Evolutionary conservation across 2,113 vertebrate species (phyloP).

Genomic region (Vidua chalybeata): DNA sequence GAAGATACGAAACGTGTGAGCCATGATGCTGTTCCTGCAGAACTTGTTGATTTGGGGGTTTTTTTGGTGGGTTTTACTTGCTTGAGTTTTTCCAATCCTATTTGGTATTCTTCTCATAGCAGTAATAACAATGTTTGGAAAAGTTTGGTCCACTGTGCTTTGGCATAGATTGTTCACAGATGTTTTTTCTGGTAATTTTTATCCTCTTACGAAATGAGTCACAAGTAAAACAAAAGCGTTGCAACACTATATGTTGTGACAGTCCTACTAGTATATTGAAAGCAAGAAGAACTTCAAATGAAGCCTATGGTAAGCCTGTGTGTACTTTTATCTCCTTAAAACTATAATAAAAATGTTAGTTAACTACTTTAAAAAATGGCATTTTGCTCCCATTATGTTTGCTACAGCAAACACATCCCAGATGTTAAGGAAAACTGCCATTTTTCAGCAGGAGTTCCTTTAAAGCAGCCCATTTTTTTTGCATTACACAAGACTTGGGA

Average conservation of each 20-base stretch:
- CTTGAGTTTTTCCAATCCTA: neutral
- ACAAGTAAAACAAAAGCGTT: neutral
- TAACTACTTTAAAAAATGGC: neutral
- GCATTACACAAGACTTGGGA: neutral
- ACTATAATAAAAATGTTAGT: neutral
- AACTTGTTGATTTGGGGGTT: neutral
- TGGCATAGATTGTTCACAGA: neutral
- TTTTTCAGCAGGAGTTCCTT: neutral
- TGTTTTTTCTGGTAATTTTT: neutral
- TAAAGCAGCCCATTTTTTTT: neutral
- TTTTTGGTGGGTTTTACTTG: neutral
- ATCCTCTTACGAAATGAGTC: neutral
- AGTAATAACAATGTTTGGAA: neutral
- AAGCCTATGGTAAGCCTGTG: neutral
- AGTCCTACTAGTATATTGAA: neutral
- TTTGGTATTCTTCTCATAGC: neutral
- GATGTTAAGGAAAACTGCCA: neutral
- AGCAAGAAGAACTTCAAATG: neutral
- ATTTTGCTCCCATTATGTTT: neutral
- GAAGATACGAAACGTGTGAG: neutral
- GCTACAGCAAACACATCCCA: neutral
- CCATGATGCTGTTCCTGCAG: neutral
- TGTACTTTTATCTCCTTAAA: neutral
- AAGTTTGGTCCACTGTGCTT: neutral
- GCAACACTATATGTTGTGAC: neutral